Evolutionary conservation across 2,113 vertebrate species (phyloP), one percentile per base, ranked within the genome.

Genomic region (Poicephalus meyeri): DNA sequence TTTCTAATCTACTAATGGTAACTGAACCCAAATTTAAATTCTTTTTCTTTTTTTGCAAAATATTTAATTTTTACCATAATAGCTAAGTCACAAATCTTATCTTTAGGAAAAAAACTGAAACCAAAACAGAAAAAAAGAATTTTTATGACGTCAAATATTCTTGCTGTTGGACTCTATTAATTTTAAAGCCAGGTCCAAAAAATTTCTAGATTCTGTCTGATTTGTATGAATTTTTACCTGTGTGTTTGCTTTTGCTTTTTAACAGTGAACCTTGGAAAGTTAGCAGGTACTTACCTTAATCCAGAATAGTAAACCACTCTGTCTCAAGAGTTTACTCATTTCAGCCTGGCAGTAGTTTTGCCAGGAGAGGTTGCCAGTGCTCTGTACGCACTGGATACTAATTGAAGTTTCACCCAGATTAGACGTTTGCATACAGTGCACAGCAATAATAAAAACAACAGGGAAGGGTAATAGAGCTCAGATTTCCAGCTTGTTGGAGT

Each of bases 91-190:
- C 6, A 56, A 76, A 72, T 0, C 4, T 63, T 61, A 13, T 13
- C 72, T 86, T 79, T 52, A 35, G 15, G 17, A 4, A 2, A 18
- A 19, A 53, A 52, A 44, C 37, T 37, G 37, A 6, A 8, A 3
- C 9, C 8, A 20, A 55, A 55, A 0, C 0, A 13, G 41, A 13
- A 4, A 37, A 37, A 33, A 50, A 6, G 0, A 1, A 14, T 6
- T 60, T 85, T 82, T 64, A 39, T 50, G 1, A 29, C 23, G 5
- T 66, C 8, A 78, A 47, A 41, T 47, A 24, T 26, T 80, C 87
- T 80, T 82, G 9, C 17, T 56, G 23, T 42, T 80, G 70, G 10
- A 5, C 7, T 72, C 11, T 74, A 28, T 37, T 68, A 26, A 60
- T 73, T 53, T 44, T 25, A 44, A 64, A 87, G 5, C 26, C 15